Base-by-base conservation (phyloP, 2,888 invertebrate species). In the Serripes groenlandicus region DNA sequence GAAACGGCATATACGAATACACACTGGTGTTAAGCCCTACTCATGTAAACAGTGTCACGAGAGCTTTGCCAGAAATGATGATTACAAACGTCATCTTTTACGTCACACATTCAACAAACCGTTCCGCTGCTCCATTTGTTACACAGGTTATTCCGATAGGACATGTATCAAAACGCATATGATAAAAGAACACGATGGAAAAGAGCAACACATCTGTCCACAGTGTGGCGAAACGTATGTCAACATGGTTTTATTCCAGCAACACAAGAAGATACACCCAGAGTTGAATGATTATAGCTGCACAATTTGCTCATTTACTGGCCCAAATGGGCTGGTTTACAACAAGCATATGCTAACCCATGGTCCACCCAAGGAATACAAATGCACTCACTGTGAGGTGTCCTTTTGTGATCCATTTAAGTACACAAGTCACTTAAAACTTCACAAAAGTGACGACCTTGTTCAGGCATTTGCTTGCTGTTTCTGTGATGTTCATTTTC, bases 61-160 rank as follows among this genome's bases (percentile, higher is more conserved):
- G 68, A 86, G 90, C 34, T 92, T 92, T 75, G 87, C 91, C 0
- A 85, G 92, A 28, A 88, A 90, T 66, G 91, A 92, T 66, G 91
- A 91, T 49, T 88, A 91, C 26, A 92, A 92, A 69, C 88, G 90
- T 4, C 92, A 92, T 81, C 78, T 90, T 28, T 85, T 92, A 11
- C 89, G 90, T n/a, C 92, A 92, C 75, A 87, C 87, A 37, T 90
- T 88, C 81, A 85, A 84, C 62, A 91, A 90, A 66, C 91, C 91
- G 23, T 92, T 89, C 79, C 82, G 91, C 0, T 92, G 92, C 66
- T 87, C 88, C 37, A 37, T 89, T 15, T 92, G 92, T 74, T 79
- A 85, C 0, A 90, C 88, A 54, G 92, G 92, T 26, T 92, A 92
- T 76, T 89, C 90, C 56, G 92, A 92, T 70, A 81, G 90, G 26